Percentiles rank a stretch among this genome's conserved stretches.
Evolutionary conservation across 2,888 invertebrate genomes (phyloP).

Genomic region (Oscheius sp.): DNA sequence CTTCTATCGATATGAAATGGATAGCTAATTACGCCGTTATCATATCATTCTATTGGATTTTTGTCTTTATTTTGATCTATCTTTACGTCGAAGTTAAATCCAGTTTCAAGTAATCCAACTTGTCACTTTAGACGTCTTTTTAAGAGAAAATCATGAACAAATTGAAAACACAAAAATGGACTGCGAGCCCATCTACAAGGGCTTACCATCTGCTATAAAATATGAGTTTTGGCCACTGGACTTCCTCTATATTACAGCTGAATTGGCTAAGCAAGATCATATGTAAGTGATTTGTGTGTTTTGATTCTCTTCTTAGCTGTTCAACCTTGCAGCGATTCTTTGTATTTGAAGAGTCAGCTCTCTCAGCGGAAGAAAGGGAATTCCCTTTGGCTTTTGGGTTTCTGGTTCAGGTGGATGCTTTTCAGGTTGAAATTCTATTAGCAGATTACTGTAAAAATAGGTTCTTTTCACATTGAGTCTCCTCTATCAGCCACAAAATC

Average conservation of each 20-base stretch:
- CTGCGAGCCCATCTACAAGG: background rate
- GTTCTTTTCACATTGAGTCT: conserved; percentile 20
- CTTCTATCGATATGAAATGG: no score
- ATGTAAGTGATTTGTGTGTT: background rate
- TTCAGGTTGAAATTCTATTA: background rate
- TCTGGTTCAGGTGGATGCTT: background rate
- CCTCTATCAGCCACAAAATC: conserved; percentile 27
- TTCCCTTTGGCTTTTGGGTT: conserved; percentile 27
- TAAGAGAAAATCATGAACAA: background rate
- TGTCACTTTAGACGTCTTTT: no score
- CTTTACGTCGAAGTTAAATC: no score
- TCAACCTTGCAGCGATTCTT: conserved; percentile 13
- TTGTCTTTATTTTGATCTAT: no score
- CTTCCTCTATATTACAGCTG: background rate
- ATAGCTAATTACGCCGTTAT: no score
- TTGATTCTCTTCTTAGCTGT: background rate
- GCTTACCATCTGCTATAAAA: background rate
- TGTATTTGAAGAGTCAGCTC: conserved; percentile 10
- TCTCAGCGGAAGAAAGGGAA: conserved; percentile 14
- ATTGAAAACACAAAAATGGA: background rate
- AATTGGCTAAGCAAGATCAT: background rate
- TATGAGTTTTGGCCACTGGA: background rate
- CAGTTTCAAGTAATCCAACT: no score
- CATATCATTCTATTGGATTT: no score
- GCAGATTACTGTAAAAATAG: background rate